phyloP scores from a whole-genome alignment of 2,113 vertebrate species.

The Piprites chloris region DNA sequence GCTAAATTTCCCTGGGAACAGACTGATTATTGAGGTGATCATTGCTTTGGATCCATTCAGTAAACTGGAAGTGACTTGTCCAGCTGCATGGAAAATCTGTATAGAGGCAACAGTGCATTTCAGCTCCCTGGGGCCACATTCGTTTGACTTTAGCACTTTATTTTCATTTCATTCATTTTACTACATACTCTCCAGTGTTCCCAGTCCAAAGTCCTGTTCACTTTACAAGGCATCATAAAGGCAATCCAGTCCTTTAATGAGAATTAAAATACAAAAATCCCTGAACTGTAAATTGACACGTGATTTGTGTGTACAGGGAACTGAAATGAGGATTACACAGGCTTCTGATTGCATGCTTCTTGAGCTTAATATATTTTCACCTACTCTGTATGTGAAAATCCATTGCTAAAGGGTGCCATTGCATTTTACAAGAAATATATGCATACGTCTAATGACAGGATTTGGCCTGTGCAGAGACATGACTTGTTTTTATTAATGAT shows the following conservation, averaged over 20 bases:
- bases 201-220: background rate
- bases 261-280: background rate
- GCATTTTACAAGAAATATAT: background rate
- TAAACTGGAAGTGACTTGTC: background rate
- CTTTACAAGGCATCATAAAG: background rate
- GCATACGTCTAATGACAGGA: background rate
- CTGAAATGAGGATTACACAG: background rate
- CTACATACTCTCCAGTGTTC: background rate
- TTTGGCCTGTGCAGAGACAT: background rate
- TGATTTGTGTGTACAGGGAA: background rate
- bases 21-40: background rate
- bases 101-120: background rate
- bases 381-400: background rate
- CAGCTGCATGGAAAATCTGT: background rate
- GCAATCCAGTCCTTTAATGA: background rate
- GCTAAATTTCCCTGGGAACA: background rate
- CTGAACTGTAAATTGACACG: background rate
- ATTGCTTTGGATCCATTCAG: background rate
- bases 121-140: background rate
- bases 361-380: constrained; percentile 25
- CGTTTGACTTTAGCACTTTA: background rate
- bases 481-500: background rate
- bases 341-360: constrained; percentile 39
- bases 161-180: background rate
- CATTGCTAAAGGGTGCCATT: background rate